Conservation (phyloP, 2,888 invertebrate genomes). For the Lasioglossum lativentre region DNA sequence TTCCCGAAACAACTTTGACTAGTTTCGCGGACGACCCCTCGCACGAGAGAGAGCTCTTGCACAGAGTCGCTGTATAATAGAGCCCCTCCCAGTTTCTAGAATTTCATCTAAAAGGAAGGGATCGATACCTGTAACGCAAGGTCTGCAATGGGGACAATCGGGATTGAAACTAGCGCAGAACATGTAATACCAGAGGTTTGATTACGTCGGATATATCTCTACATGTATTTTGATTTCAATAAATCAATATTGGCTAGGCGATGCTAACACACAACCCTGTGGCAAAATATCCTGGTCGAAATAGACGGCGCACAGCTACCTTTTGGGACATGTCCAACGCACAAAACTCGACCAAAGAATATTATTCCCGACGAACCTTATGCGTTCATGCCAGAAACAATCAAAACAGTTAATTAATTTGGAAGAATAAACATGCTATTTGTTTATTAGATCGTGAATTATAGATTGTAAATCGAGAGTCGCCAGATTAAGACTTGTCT, state of each 20-base stretch:
- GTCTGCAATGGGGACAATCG: conserved; percentile 8
- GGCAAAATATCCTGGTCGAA: background rate
- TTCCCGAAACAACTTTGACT: background rate
- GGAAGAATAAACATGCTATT: no score
- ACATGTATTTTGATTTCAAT: conserved; percentile 1
- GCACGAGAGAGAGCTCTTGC: background rate
- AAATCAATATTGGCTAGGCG: background rate
- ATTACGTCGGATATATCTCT: conserved; percentile 10
- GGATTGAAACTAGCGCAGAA: conserved; percentile 5
- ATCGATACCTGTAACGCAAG: conserved; percentile 15
- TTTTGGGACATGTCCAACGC: background rate
- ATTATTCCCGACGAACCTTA: background rate
- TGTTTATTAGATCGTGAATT: no score
- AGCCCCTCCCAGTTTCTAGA: conserved; percentile 18
- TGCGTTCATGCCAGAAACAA: no score
- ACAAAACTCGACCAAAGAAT: background rate
- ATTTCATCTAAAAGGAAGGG: conserved; percentile 18
- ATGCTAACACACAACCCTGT: background rate
- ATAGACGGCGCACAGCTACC: background rate
- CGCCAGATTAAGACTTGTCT: no score
- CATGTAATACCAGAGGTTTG: conserved; percentile 6
- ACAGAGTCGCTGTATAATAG: background rate
- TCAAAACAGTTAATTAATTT: background rate
- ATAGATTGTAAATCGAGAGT: no score
- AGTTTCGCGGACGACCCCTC: background rate